Base-by-base conservation (phyloP, 2,113 vertebrate species). In the Columba livia region DNA sequence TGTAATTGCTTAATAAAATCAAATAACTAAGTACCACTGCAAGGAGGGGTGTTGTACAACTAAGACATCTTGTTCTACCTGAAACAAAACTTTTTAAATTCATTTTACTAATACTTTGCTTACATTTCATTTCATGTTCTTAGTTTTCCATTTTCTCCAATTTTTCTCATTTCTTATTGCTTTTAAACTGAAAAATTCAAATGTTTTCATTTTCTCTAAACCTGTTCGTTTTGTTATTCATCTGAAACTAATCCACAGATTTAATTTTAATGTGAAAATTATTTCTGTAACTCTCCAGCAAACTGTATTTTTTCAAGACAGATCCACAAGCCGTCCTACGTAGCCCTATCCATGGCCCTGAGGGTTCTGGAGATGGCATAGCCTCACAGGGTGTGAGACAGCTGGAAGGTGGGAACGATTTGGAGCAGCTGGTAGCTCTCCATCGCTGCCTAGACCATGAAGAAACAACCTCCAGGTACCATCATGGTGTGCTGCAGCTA, bases 1-100 rank as follows among this genome's bases (percentile, higher is more conserved):
- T 50, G 60, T 81, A 92, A 92, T 75, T 90, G 72, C 38, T 89
- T 81, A 67, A 66, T 78, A 80, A 92, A 95, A 80, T 86, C 60
- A 92, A 88, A 74, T 70, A 78, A 60, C 8, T 67, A 78, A 67
- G 10, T 54, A 77, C 53, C 67, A 34, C 31, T 74, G 48, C 32
- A 15, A 73, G 42, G 38, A 84, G 38, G 7, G 28, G 4, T 78
- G 56, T 56, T 81, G 42, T 54, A 75, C 42, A 78, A 60, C 40
- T 38, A 62, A 78, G 48, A 67, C 4, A 19, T 80, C 79, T 92
- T 93, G 90, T 93, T 94, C 51, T 38, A 95, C 65, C 24, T 64
- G 77, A 90, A 93, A 86, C 2, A 74, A 62, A 90, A 34, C 2
- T 18, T 85, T 82, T 85, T 11, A 62, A 18, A 83, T 92, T 9